Evolutionary conservation across 2,888 invertebrate genomes (phyloP), one percentile per base, ranked within the genome.

Genomic region (Cistogaster globosa): DNA sequence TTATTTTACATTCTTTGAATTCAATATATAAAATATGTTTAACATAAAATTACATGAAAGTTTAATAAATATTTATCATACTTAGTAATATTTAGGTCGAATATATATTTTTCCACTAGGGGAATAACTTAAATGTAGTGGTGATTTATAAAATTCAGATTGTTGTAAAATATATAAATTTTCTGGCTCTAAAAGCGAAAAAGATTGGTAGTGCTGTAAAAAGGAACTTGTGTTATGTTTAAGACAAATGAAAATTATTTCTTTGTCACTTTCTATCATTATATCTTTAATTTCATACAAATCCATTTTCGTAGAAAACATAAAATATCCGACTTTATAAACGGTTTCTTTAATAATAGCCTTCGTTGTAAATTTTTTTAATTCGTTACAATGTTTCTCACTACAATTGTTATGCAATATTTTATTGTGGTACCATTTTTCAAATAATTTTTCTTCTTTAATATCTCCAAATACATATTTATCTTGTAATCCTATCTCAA

Each of bases 281-380:
- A 72, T 72, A 26, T 72, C 71, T 72, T 72, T 42, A 8, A 72
- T 57, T 72, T 58, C 69, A 71, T 32, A 57, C n/a, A 55, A 69
- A 48, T 22, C 55, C 14, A 55, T 26, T 36, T 20, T 26, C 42
- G 58, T 71, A 14, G 42, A 65, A 14, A 75, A 53, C 32, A 63
- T 55, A 65, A 75, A 63, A 65, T 36, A 75, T 12, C 75, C 75
- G 7, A 22, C 32, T 62, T 75, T 75, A 22, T 75, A 65, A 22
- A 9, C 14, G 53, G 65, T 76, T 22, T 48, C 76, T 36, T 76
- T 76, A 65, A 55, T 8, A 3, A 36, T 22, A 14, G 55, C 38
- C 53, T 55, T 22, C 18, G 53, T 36, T 42, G 55, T 67, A 63
- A 63, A 76, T 18, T 22, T 65, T 16, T 65, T 62, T 26, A 63